Conservation (phyloP, 1,140 invertebrate species). For the Halictus rubicundus region DNA sequence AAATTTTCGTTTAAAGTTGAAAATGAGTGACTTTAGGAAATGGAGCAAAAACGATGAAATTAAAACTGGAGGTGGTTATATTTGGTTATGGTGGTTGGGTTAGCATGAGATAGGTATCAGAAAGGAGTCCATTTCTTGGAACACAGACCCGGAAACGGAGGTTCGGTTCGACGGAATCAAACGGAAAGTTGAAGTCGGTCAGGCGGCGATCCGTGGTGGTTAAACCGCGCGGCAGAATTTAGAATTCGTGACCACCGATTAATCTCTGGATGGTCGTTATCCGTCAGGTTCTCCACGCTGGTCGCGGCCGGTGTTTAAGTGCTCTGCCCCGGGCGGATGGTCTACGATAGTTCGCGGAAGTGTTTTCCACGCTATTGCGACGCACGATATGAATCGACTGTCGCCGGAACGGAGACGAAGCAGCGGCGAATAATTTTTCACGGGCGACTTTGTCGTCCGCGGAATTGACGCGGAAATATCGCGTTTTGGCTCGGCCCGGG, state of each 20-base stretch:
- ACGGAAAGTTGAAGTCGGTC: conserved; percentile 36
- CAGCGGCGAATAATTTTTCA: conserved; percentile 7
- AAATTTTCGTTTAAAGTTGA: too few relatives aligned
- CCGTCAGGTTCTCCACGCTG: conserved; percentile 70
- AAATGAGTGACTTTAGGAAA: too few relatives aligned
- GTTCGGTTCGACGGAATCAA: not conserved
- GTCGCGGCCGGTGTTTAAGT: conserved; percentile 63
- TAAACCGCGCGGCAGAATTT: conserved; percentile 69
- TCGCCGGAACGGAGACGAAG: conserved; percentile 7
- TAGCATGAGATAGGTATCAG: too few relatives aligned
- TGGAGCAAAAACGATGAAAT: too few relatives aligned
- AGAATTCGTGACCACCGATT: conserved; percentile 73
- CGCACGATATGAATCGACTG: conserved; percentile 59
- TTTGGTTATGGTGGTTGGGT: too few relatives aligned
- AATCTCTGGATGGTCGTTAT: conserved; percentile 73
- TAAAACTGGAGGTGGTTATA: too few relatives aligned
- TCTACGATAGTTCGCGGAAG: conserved; percentile 59
- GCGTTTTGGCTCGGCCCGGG: not conserved
- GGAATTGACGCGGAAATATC: not conserved
- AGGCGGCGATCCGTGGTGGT: conserved; percentile 56
- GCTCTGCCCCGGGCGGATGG: conserved; percentile 51
- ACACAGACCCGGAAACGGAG: not conserved
- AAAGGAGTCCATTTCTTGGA: too few relatives aligned
- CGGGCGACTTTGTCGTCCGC: not conserved
- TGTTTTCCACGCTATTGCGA: conserved; percentile 63